Evolutionary conservation across 2,797 vertebrate species (phyloP), one percentile per base, ranked within the genome.

Genomic region (Manis crassicaudata): DNA sequence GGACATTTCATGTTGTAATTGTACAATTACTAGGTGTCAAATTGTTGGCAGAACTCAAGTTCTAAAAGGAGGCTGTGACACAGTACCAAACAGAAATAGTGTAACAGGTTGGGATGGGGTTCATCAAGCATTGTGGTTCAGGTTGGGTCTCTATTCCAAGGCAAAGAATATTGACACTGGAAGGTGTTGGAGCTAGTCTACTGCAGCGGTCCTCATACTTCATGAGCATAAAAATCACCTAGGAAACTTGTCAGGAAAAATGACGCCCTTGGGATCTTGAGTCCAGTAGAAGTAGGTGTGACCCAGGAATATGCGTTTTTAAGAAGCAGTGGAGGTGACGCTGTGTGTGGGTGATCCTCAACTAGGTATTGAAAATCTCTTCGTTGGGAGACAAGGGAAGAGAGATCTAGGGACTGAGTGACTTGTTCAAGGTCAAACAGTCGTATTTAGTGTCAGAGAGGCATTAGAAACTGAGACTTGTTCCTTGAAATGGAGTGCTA

Each of bases 181-280:
- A 63, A 88, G n/a, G 20, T 10, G 50, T 95, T 46, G 40, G 35
- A 46, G 35, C 6, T 65, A 56, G 56, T 32, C 32, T 37, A 20
- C 1, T n/a, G 2, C 13, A 75, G 13, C 63, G 7, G 6, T 62
- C 82, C 37, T 88, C 32, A 67, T 9, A 80, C 18, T 94, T 85
- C 32, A 13, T 77, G n/a, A 85, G 58, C 6, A 1, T 29, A 62
- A 90, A 63, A 84, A 76, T 37, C 46, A 56, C 43, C 76, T 29
- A 37, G n/a, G 68, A 90, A 81, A 60, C 43, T 80, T 40, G 21
- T 54, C 46, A 80, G 82, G n/a, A 87, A 62, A 96, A 88, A 80
- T 46, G 29, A 68, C 6, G 17, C 54, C 10, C 5, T 81, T 79
- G 20, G 46, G 90, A 25, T 23, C 29, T 90, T 46, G 46, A 50